Percentiles rank a stretch among this genome's conserved stretches.
These are phyloP conservation scores for Ceraclea dissimilis DNA, from an alignment of 2,888 invertebrate species.

Conservation along the genomic window DNA sequence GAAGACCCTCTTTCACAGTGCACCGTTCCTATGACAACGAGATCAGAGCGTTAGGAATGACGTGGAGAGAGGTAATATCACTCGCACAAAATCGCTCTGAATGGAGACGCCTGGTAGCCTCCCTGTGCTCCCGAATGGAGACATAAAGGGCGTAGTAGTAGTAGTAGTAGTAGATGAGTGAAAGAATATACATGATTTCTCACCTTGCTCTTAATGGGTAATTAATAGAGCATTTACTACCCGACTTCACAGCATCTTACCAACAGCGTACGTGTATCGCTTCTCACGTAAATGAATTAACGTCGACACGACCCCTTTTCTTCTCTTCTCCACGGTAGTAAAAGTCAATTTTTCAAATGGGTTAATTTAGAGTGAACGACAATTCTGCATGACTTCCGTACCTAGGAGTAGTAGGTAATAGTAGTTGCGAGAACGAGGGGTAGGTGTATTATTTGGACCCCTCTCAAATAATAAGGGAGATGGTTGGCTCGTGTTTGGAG, in stretches of 20 bases:
- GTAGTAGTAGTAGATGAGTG: too few species aligned
- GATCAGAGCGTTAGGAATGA: too few species aligned
- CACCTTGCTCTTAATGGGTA: too few species aligned
- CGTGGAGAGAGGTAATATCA: too few species aligned
- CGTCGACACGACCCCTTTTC: neutral
- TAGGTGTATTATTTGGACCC: neutral
- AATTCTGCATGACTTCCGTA: conserved; percentile 22
- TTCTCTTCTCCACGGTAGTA: neutral
- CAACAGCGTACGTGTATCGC: conserved; percentile 4
- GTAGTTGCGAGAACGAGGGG: neutral
- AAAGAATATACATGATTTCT: too few species aligned
- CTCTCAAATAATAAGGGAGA: neutral
- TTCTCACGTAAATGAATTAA: conserved; percentile 16
- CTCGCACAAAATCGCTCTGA: too few species aligned
- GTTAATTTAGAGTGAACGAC: conserved; percentile 23
- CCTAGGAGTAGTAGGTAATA: neutral
- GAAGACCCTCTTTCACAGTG: too few species aligned
- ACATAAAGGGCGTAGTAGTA: too few species aligned
- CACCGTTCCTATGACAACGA: too few species aligned
- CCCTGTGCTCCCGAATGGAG: too few species aligned
- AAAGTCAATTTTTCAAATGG: conserved; percentile 23
- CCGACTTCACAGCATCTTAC: neutral
- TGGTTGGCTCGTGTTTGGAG: neutral
- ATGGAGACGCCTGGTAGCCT: too few species aligned
- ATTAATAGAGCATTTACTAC: neutral